A percentile compares a stretch with the other conserved stretches of the same genome.
These are phyloP conservation scores for Anas georgica DNA, from an alignment of 2,797 vertebrate genomes.

Conservation along the genomic window DNA sequence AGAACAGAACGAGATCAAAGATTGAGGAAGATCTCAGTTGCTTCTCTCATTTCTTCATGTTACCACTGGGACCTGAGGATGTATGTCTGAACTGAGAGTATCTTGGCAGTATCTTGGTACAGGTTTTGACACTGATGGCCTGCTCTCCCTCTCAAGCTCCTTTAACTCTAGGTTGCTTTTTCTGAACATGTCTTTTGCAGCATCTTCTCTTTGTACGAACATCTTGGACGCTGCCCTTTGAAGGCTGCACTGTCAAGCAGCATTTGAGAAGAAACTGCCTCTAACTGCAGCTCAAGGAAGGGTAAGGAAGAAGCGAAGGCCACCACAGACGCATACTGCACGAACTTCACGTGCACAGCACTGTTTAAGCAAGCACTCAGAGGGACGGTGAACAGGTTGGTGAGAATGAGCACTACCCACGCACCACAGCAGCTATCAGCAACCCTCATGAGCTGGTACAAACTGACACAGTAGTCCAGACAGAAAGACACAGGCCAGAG, in stretches of 20 bases:
- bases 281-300: neutral
- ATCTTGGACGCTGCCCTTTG: neutral
- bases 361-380: neutral
- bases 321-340: neutral
- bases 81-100: neutral
- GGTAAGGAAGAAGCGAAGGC: neutral
- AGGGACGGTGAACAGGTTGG: neutral
- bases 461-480: neutral
- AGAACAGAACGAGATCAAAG: neutral
- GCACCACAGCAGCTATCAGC: neutral
- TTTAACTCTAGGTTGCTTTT: neutral
- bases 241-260: neutral
- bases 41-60: neutral
- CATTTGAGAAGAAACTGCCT: neutral
- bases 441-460: neutral
- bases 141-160: neutral
- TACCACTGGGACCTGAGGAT: neutral
- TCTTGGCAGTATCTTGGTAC: neutral
- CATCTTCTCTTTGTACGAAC: neutral
- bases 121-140: neutral
- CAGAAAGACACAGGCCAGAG: neutral
- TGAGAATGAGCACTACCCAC: constrained; percentile 38
- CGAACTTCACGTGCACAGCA: no score
- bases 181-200: neutral
- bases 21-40: neutral